Percentiles rank a stretch among this genome's conserved stretches.
These are phyloP conservation scores for Phasia obesa DNA, from an alignment of 2,888 invertebrate species.

Conservation along the genomic window DNA sequence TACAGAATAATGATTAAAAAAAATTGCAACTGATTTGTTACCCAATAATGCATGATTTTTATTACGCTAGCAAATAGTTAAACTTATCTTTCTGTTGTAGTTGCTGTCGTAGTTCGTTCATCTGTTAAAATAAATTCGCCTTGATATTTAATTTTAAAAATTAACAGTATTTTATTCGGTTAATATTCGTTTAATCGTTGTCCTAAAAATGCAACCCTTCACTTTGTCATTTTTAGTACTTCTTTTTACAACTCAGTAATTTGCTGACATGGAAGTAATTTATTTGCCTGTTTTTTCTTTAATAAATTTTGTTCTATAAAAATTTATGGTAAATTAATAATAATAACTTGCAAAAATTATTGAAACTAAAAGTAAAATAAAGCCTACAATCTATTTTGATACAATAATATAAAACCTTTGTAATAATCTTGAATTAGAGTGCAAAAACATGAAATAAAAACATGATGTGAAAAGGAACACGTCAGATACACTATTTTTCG, in stretches of 20 bases:
- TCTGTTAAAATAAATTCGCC: too few relatives aligned
- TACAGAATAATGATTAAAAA: too few relatives aligned
- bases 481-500: constrained; percentile 51
- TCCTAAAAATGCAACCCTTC: neutral
- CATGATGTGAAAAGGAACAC: constrained; percentile 52
- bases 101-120: too few relatives aligned
- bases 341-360: constrained; percentile 19
- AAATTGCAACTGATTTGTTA: too few relatives aligned
- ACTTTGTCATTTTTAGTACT: neutral
- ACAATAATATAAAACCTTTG: neutral
- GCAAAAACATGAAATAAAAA: constrained; percentile 35
- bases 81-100: too few relatives aligned
- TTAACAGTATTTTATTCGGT: neutral
- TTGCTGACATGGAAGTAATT: constrained; percentile 78
- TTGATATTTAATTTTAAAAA: neutral
- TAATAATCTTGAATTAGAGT: neutral
- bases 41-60: too few relatives aligned
- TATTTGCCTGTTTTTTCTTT: constrained; percentile 75
- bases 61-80: too few relatives aligned
- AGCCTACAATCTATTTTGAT: neutral
- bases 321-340: constrained; percentile 74
- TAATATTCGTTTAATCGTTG: neutral
- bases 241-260: constrained; percentile 60
- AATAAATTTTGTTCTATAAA: constrained; percentile 74
- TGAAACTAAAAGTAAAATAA: neutral